Evolutionary conservation across 2,113 vertebrate genomes (phyloP).

Genomic region (Zosterops hypoxanthus): DNA sequence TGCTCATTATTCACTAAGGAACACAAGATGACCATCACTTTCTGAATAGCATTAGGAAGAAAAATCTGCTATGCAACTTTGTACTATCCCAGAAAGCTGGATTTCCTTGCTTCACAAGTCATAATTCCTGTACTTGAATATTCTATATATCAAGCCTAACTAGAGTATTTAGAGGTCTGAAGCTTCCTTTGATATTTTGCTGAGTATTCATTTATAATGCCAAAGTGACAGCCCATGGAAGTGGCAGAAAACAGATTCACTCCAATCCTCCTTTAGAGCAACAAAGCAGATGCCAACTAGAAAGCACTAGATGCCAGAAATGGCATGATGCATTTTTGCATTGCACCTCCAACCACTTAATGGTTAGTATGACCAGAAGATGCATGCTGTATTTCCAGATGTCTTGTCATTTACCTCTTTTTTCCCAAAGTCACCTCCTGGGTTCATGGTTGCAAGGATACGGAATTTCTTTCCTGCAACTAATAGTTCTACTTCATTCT

Average conservation of each 20-base stretch:
- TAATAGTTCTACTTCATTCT: slow-evolving; percentile 87
- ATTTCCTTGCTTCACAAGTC: neutral
- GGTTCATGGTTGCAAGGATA: slow-evolving; percentile 97
- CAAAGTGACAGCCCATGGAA: neutral
- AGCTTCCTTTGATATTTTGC: neutral
- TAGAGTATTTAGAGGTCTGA: neutral
- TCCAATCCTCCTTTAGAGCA: accelerated
- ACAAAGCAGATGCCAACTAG: neutral
- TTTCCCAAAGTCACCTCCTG: slow-evolving; percentile 97
- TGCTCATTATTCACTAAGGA: neutral
- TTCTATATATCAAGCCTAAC: neutral
- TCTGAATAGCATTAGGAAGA: neutral
- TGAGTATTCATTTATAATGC: neutral
- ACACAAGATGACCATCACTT: neutral
- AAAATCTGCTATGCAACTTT: neutral
- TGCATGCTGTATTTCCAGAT: neutral
- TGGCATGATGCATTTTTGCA: neutral
- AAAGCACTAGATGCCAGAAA: neutral
- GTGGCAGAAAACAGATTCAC: neutral
- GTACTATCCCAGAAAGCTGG: neutral
- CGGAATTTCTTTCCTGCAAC: slow-evolving; percentile 84
- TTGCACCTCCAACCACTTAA: neutral
- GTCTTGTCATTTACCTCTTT: slow-evolving; percentile 86
- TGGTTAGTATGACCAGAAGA: neutral
- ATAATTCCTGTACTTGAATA: neutral